Evolutionary conservation across 37 sponge, comb jelly and placozoan species (phyloP), one percentile per base, ranked within the genome.

Genomic region (Axinella damicornis): DNA sequence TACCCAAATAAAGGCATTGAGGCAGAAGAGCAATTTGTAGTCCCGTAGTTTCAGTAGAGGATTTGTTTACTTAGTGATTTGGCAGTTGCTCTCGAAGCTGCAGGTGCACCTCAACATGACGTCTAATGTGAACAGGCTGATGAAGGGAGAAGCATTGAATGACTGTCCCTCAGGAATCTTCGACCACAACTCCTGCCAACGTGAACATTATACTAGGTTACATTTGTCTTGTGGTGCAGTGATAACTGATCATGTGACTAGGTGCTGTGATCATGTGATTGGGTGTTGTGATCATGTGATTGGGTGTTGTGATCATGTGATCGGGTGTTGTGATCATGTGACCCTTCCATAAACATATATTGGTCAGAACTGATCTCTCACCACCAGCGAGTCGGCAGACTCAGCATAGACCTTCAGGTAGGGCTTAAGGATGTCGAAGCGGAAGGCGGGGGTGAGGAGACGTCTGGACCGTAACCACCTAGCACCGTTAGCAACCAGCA

Each of bases 381-480:
- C 46, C 58, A 85, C 68, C 20, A 89, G 60, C n/a, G 74, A 36
- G 25, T 70, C 65, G 27, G 83, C 59, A 52, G 75, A 34, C 17
- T 85, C 78, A 38, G 69, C 63, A 39, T 84, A 92, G 24, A 95
- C 76, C 24, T 58, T 66, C 11, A 92, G 32, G 67, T 95, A 95
- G 4, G 92, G 88, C 30, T 81, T 79, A 34, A 95, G 80, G 52
- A 95, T 86, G 60, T 89, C 96, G 78, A 86, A 92, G 76, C 92
- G 96, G 80, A 95, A 95, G 58, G 93, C 94, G 21, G 96, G 93
- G 19, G 96, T 92, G 55, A 95, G 81, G 33, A 95, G 84, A 34
- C 93, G 84, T 37, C 96, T 62, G 57, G 73, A 85, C 33, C 93
- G 77, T 2, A 57, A 69, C 96, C 96, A 95, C 37, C 87, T 79